Base-by-base conservation (phyloP, 2,113 vertebrate species). In the Dipodomys ordii region DNA sequence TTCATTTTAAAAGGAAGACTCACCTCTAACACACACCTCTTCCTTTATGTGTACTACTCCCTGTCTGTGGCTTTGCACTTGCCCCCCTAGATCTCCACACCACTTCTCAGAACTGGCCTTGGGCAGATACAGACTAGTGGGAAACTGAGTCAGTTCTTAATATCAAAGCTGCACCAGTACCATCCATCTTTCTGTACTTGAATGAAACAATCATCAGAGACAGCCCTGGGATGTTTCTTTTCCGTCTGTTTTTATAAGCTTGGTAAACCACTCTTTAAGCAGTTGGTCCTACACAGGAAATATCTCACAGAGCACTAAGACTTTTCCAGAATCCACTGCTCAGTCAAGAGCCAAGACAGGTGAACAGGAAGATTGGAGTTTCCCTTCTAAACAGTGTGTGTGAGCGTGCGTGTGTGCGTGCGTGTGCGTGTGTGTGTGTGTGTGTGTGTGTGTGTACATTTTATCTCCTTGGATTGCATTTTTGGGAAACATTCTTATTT, bases 391-490 rank as follows among this genome's bases (percentile, higher is more conserved):
- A 39, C 39, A 39, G 39, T 6, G 20, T 27, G 6, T n/a, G 4
- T 92, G 46, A 19, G 46, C 35, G 39, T 39, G 39, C 3, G 39
- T 39, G 39, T 39, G 5, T 39, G 39, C 4, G 35, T 6, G 20
- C 22, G 6, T n/a, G 4, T 92, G 46, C 20, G 46, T 46, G 9
- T 71, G 20, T 65, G 57, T 90, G 69, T 22, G 7, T 57, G 25
- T n/a, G 46, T 35, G 65, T 89, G 64, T 46, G 13, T 67, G 12
- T 49, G 49, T 49, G 49, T 49, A 12, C 2, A 12, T 49, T 30
- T 82, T 62, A 62, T 62, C n/a, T 28, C 18, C 60, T 46, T 81
- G 82, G 11, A 35, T 92, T 96, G 73, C 28, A 49, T 67, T 83
- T 90, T 94, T n/a, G n/a, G 7, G 76, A 9, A 2, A 84, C 15